Conservation (phyloP, 2,888 invertebrate species). For the Mesodorylaimus sp. region DNA sequence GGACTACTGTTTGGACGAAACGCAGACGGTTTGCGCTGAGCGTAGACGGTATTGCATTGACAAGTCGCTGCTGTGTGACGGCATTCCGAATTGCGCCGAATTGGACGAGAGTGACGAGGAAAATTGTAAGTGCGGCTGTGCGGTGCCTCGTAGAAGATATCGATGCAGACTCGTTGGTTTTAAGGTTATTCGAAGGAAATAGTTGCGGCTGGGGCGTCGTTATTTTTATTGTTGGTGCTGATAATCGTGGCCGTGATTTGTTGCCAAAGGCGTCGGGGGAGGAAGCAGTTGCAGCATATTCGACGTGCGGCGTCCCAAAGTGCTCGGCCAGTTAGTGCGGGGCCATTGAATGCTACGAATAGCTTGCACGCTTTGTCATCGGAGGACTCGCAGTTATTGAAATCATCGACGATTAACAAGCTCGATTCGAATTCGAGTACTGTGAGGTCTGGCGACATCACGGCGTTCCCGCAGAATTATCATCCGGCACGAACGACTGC, state of each 20-base stretch:
- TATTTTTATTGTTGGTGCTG: neutral
- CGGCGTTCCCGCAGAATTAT: neutral
- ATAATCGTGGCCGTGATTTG: slow-evolving; percentile 1
- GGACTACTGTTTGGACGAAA: slow-evolving; percentile 29
- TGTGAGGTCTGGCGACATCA: neutral
- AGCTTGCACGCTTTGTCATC: neutral
- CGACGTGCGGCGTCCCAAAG: neutral
- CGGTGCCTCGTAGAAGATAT: neutral
- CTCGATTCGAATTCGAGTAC: neutral
- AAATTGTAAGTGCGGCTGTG: slow-evolving; percentile 19
- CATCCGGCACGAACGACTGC: neutral
- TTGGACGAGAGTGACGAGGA: slow-evolving; percentile 32
- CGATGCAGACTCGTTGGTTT: neutral
- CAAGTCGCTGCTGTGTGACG: slow-evolving; percentile 31
- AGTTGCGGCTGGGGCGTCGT: neutral
- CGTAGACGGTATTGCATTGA: slow-evolving; percentile 32
- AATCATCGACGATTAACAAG: neutral
- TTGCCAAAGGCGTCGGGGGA: neutral
- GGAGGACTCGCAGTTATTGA: neutral
- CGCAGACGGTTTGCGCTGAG: slow-evolving; percentile 24
- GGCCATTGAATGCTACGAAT: neutral
- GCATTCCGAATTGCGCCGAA: slow-evolving; percentile 33
- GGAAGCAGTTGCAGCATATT: neutral
- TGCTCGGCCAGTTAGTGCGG: neutral
- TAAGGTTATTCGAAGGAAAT: neutral